phyloP scores from a whole-genome alignment of 2,113 vertebrate species.

The Apodemus speciosus region DNA sequence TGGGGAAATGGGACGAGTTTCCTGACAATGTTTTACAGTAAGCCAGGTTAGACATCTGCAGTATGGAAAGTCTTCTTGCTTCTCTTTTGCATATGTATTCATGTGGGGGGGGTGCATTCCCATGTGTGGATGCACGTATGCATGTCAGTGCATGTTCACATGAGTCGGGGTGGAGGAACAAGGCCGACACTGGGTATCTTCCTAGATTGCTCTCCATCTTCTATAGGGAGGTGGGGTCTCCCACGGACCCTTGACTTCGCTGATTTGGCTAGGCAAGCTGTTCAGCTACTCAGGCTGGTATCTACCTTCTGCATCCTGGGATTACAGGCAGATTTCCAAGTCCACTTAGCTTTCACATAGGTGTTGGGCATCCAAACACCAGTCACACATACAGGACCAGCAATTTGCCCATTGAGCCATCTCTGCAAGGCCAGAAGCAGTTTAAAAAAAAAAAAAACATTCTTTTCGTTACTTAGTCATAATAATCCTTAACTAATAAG shows the following conservation, averaged over 20 bases:
- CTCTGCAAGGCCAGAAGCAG: not conserved
- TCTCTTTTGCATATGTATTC: not conserved
- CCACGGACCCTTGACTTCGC: not conserved
- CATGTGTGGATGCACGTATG: not conserved
- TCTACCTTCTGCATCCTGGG: not conserved
- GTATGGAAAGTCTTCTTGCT: slow-evolving; percentile 14
- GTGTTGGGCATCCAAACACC: not conserved
- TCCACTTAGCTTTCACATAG: not conserved
- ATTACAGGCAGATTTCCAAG: not conserved
- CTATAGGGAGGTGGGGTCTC: not conserved
- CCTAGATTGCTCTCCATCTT: not conserved
- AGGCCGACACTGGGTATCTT: not conserved
- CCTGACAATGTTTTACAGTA: not conserved
- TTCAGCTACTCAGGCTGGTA: not conserved
- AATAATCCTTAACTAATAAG: slow-evolving; percentile 27
- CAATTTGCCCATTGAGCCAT: not conserved
- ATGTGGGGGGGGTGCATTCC: not conserved
- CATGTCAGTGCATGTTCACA: not conserved
- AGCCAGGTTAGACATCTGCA: not conserved
- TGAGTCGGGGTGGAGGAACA: not conserved
- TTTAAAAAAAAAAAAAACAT: not conserved
- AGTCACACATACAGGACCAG: not conserved
- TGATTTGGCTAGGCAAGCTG: not conserved
- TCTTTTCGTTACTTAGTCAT: slow-evolving; percentile 55
- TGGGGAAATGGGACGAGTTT: not conserved